A percentile compares a stretch with the other conserved stretches of the same genome.
These are phyloP conservation scores for Terrapene triunguis DNA, from an alignment of 2,113 vertebrate genomes.

Conservation along the genomic window DNA sequence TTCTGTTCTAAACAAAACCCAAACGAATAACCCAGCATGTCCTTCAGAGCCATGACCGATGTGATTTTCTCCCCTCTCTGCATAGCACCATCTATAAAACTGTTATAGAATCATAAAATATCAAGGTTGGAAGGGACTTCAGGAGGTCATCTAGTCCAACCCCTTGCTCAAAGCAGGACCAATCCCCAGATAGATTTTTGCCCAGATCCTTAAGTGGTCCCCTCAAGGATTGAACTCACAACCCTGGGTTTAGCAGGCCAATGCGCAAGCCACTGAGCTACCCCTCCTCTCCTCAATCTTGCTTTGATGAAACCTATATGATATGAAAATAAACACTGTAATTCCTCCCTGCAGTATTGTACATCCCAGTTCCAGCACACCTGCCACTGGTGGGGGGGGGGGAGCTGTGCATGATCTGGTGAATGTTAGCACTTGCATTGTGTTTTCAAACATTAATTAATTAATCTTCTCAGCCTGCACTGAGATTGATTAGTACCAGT, in stretches of 20 bases:
- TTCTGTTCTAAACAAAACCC: neutral
- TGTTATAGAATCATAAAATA: neutral
- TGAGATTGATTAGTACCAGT: neutral
- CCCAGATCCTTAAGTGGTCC: no score
- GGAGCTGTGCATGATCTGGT: neutral
- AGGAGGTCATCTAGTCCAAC: no score
- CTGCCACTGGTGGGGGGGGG: neutral
- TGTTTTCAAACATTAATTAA: neutral
- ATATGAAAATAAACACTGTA: neutral
- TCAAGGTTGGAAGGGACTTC: no score
- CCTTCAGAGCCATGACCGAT: neutral
- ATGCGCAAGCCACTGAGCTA: no score
- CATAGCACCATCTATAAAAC: neutral
- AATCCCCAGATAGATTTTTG: no score
- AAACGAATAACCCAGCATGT: neutral
- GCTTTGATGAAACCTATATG: slow-evolving; percentile 3
- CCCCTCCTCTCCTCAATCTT: neutral
- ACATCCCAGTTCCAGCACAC: neutral
- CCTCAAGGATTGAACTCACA: no score
- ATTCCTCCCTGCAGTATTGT: neutral
- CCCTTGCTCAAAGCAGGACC: no score
- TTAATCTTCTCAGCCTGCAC: neutral
- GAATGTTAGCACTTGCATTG: neutral
- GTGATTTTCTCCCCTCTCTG: neutral
- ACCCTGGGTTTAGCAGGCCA: no score